Evolutionary conservation across 2,888 invertebrate species (phyloP).

Genomic region (Polylopha cassiicola): DNA sequence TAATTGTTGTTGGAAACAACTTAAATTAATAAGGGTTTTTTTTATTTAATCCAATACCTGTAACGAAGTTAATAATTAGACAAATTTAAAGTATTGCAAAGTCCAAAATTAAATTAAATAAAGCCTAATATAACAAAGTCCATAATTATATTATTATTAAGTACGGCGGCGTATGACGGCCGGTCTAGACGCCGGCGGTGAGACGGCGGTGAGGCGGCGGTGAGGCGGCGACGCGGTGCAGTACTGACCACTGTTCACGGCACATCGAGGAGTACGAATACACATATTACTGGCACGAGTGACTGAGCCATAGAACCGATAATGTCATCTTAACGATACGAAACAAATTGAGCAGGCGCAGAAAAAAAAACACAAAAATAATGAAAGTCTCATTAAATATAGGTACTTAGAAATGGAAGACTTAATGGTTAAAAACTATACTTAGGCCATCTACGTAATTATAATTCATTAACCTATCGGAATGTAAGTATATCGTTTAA

Average conservation of each 20-base stretch:
- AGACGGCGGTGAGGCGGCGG: too few species aligned
- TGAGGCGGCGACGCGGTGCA: too few species aligned
- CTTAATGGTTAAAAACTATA: constrained; percentile 43
- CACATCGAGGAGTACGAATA: constrained; percentile 13
- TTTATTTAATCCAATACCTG: too few species aligned
- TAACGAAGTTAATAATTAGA: too few species aligned
- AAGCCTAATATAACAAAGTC: too few species aligned
- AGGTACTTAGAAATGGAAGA: constrained; percentile 71
- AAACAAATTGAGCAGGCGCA: constrained; percentile 60
- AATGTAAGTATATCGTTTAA: constrained; percentile 44
- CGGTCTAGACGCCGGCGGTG: too few species aligned
- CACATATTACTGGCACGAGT: constrained; percentile 9
- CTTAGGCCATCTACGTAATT: constrained; percentile 38
- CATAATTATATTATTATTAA: too few species aligned
- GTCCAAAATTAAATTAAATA: too few species aligned
- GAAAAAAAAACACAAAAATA: constrained; percentile 49
- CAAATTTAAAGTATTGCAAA: too few species aligned
- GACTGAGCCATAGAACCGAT: constrained; percentile 20
- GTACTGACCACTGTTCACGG: constrained; percentile 14
- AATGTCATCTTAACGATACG: constrained; percentile 30
- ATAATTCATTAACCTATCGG: constrained; percentile 44
- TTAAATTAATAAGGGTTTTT: too few species aligned
- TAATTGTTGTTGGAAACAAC: too few species aligned
- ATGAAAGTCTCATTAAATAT: constrained; percentile 46
- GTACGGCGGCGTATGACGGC: too few species aligned